These are phyloP conservation scores for Etia nguti DNA, from an alignment of 2,113 vertebrate genomes.

Conservation along the genomic window DNA sequence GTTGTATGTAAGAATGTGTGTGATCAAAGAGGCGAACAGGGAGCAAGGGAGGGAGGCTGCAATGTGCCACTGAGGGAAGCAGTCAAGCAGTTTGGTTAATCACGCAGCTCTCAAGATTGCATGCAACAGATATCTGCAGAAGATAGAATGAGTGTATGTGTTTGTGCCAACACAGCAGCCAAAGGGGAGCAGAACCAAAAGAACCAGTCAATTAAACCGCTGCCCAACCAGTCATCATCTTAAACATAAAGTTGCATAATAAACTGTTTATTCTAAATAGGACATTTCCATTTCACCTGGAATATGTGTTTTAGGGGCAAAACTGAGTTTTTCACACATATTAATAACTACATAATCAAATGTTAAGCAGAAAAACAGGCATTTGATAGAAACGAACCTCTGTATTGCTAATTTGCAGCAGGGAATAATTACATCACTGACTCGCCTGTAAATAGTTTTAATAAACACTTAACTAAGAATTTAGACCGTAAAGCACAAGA, in stretches of 20 bases:
- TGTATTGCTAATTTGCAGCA: neutral
- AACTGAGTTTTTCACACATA: neutral
- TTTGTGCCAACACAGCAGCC: neutral
- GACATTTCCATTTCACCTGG: neutral
- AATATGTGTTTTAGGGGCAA: neutral
- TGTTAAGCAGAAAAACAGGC: neutral
- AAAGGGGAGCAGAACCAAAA: neutral
- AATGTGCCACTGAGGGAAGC: conserved; percentile 10
- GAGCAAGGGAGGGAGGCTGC: neutral
- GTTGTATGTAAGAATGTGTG: neutral
- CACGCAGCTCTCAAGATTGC: neutral
- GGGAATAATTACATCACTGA: neutral
- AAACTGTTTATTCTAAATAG: neutral
- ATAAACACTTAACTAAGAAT: neutral
- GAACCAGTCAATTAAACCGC: neutral
- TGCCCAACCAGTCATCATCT: neutral
- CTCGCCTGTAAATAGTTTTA: neutral
- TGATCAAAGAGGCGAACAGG: conserved; percentile 14
- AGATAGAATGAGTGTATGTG: neutral
- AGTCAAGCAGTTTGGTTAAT: conserved; percentile 5
- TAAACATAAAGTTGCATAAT: neutral
- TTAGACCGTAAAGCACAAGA: neutral
- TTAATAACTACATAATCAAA: neutral
- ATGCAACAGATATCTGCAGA: conserved; percentile 4
- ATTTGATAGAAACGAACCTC: neutral